Evolutionary conservation across 2,113 vertebrate genomes (phyloP).

Genomic region (Tragulus kanchil): DNA sequence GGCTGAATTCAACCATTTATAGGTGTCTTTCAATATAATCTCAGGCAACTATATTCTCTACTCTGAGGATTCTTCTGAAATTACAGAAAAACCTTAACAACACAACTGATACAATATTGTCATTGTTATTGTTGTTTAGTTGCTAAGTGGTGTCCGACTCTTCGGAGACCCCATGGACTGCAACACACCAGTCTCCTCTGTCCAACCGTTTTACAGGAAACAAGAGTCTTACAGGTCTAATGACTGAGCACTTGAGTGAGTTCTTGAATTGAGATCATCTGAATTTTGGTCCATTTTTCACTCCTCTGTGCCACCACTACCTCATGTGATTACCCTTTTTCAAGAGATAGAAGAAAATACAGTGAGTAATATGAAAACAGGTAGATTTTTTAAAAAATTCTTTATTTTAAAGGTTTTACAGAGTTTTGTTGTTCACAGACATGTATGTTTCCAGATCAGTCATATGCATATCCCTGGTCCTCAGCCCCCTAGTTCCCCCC

Average conservation of each 20-base stretch:
- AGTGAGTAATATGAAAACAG: neutral
- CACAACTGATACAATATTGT: neutral
- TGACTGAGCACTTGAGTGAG: neutral
- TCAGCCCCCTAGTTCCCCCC: no score
- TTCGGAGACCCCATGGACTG: neutral
- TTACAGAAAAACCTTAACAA: neutral
- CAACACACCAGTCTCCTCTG: neutral
- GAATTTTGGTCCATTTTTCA: neutral
- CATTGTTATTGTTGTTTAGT: neutral
- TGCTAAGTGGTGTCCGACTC: neutral
- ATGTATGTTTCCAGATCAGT: no score
- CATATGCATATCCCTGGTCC: no score
- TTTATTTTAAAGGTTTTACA: no score
- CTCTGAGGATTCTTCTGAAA: neutral
- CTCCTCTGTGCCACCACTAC: neutral
- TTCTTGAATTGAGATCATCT: neutral
- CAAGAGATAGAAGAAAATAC: neutral
- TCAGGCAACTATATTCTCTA: neutral
- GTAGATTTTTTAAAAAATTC: neutral
- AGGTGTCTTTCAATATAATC: neutral
- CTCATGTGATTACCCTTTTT: neutral
- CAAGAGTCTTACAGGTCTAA: neutral
- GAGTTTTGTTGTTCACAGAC: no score
- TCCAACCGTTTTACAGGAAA: neutral
- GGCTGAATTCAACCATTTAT: neutral